Conservation (phyloP, 1,140 invertebrate genomes). For the Pachypeltis micranthus region DNA sequence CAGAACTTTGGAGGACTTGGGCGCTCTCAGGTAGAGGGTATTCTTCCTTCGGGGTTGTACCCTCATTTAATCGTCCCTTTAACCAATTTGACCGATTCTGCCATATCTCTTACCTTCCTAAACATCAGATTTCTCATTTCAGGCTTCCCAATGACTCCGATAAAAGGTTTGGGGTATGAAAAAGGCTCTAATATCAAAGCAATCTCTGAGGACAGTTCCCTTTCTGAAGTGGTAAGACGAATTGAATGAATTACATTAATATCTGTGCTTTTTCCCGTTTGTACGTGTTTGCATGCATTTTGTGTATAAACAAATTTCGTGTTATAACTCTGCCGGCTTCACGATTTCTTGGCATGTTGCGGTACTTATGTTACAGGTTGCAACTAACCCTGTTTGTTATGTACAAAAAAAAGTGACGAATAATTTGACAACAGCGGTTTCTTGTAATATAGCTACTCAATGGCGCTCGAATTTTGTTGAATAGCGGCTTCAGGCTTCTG, state of each 20-base stretch:
- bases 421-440: too few relatives aligned
- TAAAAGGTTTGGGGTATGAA: constrained; percentile 16
- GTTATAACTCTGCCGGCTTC: background rate
- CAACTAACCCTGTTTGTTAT: background rate
- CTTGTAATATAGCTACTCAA: too few relatives aligned
- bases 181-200: constrained; percentile 20
- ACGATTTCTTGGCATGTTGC: background rate
- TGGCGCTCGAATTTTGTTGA: too few relatives aligned
- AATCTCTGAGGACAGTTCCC: constrained; percentile 20
- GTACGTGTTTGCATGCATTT: background rate
- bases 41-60: too few relatives aligned
- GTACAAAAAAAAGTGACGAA: background rate
- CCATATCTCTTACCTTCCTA: background rate
- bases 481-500: too few relatives aligned
- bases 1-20: too few relatives aligned
- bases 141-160: constrained; percentile 20
- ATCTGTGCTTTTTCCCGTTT: background rate
- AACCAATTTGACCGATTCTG: background rate
- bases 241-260: background rate
- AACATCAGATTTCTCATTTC: background rate
- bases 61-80: background rate
- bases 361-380: constrained; percentile 1
- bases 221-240: constrained; percentile 18
- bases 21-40: too few relatives aligned
- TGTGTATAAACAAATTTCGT: background rate